Evolutionary conservation across 64 coral and sea anemone genomes (phyloP).

Genomic region (Exaiptasia diaphana): DNA sequence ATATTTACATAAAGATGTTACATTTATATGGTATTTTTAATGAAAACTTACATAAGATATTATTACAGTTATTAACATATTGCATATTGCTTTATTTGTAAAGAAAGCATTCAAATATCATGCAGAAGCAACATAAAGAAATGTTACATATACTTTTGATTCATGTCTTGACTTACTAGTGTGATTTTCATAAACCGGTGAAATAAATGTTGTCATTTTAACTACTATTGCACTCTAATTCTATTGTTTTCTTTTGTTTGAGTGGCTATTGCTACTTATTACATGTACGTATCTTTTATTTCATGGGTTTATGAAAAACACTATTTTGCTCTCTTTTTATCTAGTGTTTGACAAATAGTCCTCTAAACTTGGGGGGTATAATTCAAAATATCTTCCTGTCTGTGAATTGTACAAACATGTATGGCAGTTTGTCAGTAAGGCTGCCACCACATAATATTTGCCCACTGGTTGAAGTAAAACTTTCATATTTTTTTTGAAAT

Average conservation of each 20-base stretch:
- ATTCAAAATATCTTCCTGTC: background rate
- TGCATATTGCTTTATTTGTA: background rate
- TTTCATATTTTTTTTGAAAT: conserved; percentile 23
- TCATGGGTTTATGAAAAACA: too few relatives aligned
- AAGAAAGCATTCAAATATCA: background rate
- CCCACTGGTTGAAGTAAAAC: conserved; percentile 28
- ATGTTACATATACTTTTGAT: background rate
- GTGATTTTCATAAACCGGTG: background rate
- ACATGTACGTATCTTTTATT: too few relatives aligned
- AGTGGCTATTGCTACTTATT: too few relatives aligned
- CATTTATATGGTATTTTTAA: background rate
- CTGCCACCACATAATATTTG: conserved; percentile 59
- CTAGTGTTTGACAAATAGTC: background rate
- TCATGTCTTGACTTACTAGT: background rate
- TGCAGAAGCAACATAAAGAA: background rate
- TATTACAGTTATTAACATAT: background rate
- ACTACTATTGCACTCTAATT: background rate
- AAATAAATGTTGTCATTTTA: background rate
- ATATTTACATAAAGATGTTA: background rate
- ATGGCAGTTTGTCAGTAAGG: conserved; percentile 30
- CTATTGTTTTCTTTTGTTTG: too few relatives aligned
- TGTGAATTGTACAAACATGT: background rate
- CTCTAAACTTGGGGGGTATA: background rate
- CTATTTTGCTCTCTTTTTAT: too few relatives aligned
- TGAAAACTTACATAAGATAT: background rate